Evolutionary conservation across 1,140 invertebrate genomes (phyloP), one percentile per base, ranked within the genome.

Genomic region (Temnothorax longispinosus): DNA sequence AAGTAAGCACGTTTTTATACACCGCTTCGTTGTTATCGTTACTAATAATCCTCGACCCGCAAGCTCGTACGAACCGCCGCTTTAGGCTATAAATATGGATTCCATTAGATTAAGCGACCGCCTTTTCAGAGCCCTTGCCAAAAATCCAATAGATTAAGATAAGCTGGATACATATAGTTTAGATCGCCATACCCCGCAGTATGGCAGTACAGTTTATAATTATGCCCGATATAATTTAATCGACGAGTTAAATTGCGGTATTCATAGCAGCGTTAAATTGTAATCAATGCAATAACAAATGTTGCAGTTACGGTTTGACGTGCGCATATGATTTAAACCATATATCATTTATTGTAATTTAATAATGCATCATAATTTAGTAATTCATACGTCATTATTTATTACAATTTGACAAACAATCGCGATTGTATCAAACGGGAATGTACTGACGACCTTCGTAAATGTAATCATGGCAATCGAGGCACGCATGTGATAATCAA

Each of bases 1-100:
- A 21, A 78, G n/a, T 56, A 65, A n/a, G 15, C 18, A 64, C 11
- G 52, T 80, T 44, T 50, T 71, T 38, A 54, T n/a, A 56, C 7
- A 10, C 10, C 15, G 38, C 21, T 35, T 21, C 27, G 65, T 81
- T 81, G 64, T 81, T 81, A 80, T 65, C 76, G 38, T 71, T 38
- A 44, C 47, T 81, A 81, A 81, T 81, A 81, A 81, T 81, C 78
- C 78, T 21, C n/a, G 35, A 47, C 38, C 50, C 56, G 64, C 78
- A 81, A 56, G 13, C 64, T 71, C 78, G 65, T 71, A 71, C 15
- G 50, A 81, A 71, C 47, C 65, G 54, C 65, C n/a, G n/a, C 21
- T 81, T 56, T 71, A 54, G 71, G 78, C 78, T 71, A 81, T 81
- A 81, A 81, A 81, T 81, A 81, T 81, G 78, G 78, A 71, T 71